These are phyloP conservation scores for Nomada ferruginata DNA, from an alignment of 2,888 invertebrate genomes.

Conservation along the genomic window DNA sequence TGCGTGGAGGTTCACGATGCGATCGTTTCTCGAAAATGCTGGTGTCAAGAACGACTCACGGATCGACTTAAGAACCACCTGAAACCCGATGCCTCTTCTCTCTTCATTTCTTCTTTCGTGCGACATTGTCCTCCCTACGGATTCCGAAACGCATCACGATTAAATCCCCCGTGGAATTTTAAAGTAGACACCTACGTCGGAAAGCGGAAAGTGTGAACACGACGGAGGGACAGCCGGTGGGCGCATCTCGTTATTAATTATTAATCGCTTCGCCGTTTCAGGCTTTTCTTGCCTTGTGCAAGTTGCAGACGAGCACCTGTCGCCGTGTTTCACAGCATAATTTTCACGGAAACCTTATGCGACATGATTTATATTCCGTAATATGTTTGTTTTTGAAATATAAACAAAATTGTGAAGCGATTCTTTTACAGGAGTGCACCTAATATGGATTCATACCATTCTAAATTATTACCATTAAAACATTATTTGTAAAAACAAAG, in stretches of 20 bases:
- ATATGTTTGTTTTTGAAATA: no score
- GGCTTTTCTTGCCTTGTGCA: background rate
- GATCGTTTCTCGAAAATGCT: conserved; percentile 64
- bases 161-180: conserved; percentile 69
- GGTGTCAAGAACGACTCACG: conserved; percentile 65
- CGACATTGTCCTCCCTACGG: conserved; percentile 65
- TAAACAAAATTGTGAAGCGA: no score
- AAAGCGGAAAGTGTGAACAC: conserved; percentile 62
- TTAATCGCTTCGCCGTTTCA: conserved; percentile 27
- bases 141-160: conserved; percentile 70
- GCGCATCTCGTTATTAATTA: conserved; percentile 58
- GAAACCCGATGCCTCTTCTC: conserved; percentile 68
- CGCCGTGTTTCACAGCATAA: conserved; percentile 20
- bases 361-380: background rate
- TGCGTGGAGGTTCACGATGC: background rate
- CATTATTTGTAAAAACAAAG: no score
- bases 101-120: conserved; percentile 65
- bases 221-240: conserved; percentile 43
- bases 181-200: conserved; percentile 66
- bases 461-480: no score
- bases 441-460: no score
- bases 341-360: background rate
- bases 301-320: conserved; percentile 21
- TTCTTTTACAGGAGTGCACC: no score
- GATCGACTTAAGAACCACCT: conserved; percentile 71